phyloP scores from a whole-genome alignment of 2,113 vertebrate genomes.

The Zapus hudsonius region DNA sequence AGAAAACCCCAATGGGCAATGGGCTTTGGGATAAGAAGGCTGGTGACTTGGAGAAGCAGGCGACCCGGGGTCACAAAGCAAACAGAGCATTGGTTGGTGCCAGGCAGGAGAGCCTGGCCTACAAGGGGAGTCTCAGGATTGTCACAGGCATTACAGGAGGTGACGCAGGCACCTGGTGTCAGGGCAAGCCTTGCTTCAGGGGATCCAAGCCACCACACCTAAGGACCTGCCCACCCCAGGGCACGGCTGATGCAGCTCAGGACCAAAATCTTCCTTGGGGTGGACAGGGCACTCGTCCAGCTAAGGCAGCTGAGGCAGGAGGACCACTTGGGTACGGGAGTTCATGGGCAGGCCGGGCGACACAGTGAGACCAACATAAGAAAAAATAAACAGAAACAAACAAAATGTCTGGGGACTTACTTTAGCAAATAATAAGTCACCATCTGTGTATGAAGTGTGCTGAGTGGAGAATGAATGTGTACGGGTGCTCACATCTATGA shows the following conservation, averaged over 20 bases:
- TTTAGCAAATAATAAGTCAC: neutral
- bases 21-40: neutral
- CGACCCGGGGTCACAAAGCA: neutral
- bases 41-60: neutral
- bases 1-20: too few species aligned
- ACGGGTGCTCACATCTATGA: neutral
- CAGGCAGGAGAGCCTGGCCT: neutral
- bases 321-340: neutral
- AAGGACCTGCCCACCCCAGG: neutral
- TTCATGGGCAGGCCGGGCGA: neutral
- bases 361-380: neutral
- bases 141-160: neutral
- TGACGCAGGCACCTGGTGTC: neutral
- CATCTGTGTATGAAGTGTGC: neutral
- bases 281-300: neutral
- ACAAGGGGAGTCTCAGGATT: neutral
- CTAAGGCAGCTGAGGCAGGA: neutral
- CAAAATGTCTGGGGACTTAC: neutral
- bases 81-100: too few species aligned
- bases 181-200: neutral
- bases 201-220: neutral
- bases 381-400: neutral
- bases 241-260: neutral
- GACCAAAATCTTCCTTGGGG: neutral
- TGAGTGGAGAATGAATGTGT: fast-evolving